Conservation (phyloP, 2,888 invertebrate genomes). For the Pristionchus exspectatus region DNA sequence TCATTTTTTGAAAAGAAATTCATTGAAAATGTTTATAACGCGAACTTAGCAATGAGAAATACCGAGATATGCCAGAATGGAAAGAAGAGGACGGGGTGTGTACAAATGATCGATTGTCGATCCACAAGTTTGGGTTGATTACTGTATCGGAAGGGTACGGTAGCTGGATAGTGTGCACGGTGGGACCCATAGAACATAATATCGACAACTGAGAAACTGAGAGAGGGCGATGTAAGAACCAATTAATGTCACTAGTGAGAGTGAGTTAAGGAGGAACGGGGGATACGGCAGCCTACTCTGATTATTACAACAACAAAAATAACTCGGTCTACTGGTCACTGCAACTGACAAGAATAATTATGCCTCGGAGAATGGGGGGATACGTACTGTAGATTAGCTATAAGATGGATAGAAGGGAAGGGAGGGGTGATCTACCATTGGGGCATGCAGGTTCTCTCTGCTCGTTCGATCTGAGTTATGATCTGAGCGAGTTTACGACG, state of each 20-base stretch:
- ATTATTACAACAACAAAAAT: neutral
- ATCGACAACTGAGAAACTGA: constrained; percentile 41
- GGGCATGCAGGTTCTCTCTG: constrained; percentile 64
- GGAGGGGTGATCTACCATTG: constrained; percentile 55
- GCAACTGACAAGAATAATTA: constrained; percentile 11
- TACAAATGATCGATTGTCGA: constrained; percentile 22
- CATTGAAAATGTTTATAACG: constrained; percentile 9
- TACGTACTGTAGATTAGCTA: neutral
- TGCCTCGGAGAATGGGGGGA: neutral
- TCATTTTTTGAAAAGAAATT: neutral
- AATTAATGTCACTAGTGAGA: neutral
- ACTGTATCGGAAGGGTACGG: neutral
- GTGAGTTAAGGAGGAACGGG: neutral
- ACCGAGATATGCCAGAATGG: constrained; percentile 49
- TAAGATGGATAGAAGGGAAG: neutral
- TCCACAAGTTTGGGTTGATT: neutral
- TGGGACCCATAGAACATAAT: constrained; percentile 33
- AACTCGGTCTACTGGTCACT: neutral
- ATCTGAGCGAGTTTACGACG: constrained; percentile 70
- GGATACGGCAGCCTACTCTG: constrained; percentile 15
- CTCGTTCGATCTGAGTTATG: constrained; percentile 71
- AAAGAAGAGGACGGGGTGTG: constrained; percentile 44
- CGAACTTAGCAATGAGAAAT: neutral
- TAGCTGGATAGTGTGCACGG: constrained; percentile 36
- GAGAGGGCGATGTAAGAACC: constrained; percentile 29